Base-by-base conservation (phyloP, 2,797 vertebrate species). In the Pogonophryne albipinna region DNA sequence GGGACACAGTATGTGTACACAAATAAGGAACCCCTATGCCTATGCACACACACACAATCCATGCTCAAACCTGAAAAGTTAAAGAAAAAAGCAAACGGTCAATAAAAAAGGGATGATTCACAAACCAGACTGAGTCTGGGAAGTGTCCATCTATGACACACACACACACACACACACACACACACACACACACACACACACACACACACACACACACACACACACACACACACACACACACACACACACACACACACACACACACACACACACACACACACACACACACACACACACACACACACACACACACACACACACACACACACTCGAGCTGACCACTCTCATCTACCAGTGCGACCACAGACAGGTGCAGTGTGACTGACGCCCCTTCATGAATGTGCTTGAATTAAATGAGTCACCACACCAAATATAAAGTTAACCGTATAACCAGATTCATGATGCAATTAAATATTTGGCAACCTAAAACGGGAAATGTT, bases 351-450 rank as follows among this genome's bases (percentile, higher is more conserved):
- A 65, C 70, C 86, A 76, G 66, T 15, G 64, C 13, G 58, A 88
- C 91, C 91, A 89, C 87, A 92, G 82, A 84, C 87, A 93, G 89
- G 87, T 91, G 88, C 81, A 74, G 80, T 3, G 72, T 87, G 84
- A 89, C 84, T 85, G 81, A 85, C 69, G 78, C 67, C 87, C 34
- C 80, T 80, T 88, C 73, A 85, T 85, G 82, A 89, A 80, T 70
- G 66, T 70, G 67, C 55, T 52, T 69, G 60, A 78, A 68, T 79
- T 76, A 82, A 83, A 69, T 83, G 78, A 85, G 75, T 85, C 80
- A 80, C 59, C 74, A 45, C 20, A 49, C 71, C 60, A 62, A 87
- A 69, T 79, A 83, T 80, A 86, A 78, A 67, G 46, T 82, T 83
- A 75, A 79, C 78, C 47, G 20, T 68, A 58, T 53, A 49, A 47